Evolutionary conservation across 2,797 vertebrate species (phyloP).

Genomic region (Sardinella longiceps): DNA sequence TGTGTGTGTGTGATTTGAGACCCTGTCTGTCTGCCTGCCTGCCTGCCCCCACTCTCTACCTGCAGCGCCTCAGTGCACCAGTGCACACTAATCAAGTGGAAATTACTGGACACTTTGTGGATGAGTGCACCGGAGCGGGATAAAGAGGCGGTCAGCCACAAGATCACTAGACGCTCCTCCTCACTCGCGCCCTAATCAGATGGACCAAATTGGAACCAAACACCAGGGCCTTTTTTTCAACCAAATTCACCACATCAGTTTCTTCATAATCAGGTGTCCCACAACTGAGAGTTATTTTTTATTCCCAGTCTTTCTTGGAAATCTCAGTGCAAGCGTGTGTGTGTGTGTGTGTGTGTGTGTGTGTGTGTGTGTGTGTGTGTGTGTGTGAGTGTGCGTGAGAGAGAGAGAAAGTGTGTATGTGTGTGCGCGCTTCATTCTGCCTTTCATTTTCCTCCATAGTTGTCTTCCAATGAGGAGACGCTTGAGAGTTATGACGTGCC

Average conservation of each 20-base stretch:
- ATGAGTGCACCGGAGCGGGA: constrained; percentile 28
- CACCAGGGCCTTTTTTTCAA: not conserved
- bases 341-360: not conserved
- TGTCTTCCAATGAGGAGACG: constrained; percentile 10
- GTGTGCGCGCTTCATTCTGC: not conserved
- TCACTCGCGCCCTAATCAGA: constrained; percentile 47
- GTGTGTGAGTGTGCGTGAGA: not conserved
- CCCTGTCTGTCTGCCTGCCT: constrained; percentile 55
- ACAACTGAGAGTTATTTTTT: constrained; percentile 6
- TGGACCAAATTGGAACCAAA: constrained; percentile 40
- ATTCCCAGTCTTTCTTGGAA: not conserved
- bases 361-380: not conserved
- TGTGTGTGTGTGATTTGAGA: constrained; percentile 77
- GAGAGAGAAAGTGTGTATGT: not conserved
- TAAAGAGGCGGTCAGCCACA: constrained; percentile 43
- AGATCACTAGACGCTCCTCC: not conserved
- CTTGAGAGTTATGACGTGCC: constrained; percentile 63
- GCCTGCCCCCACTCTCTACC: constrained; percentile 41
- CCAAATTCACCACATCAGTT: constrained; percentile 44
- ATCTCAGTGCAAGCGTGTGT: not conserved
- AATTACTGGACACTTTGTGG: constrained; percentile 52
- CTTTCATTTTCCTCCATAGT: constrained; percentile 12
- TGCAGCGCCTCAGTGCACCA: constrained; percentile 46
- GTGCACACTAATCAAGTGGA: constrained; percentile 57
- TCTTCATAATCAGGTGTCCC: constrained; percentile 45